Evolutionary conservation across 2,888 invertebrate species (phyloP).

Genomic region (Oscheius sp.): DNA sequence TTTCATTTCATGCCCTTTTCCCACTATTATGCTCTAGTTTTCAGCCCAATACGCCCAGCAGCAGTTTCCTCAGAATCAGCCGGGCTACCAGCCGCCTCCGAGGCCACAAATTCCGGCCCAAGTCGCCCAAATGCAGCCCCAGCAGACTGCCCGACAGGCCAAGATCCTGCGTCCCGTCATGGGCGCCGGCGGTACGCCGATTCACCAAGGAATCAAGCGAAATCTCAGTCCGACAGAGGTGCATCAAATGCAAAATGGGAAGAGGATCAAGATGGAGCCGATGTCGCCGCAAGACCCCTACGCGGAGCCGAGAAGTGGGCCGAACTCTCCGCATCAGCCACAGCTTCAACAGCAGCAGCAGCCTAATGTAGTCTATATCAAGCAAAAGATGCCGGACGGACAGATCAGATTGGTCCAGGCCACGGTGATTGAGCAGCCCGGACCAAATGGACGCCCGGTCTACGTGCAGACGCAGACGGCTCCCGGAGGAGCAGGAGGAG

Average conservation of each 20-base stretch:
- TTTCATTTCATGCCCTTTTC: no score
- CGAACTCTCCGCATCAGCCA: no score
- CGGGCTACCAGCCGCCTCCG: no score
- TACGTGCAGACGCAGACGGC: slow-evolving; percentile 6
- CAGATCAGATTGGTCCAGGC: not conserved
- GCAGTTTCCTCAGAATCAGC: no score
- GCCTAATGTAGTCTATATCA: not conserved
- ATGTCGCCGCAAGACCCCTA: no score
- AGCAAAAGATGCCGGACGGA: slow-evolving; percentile 7
- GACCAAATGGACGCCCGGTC: not conserved
- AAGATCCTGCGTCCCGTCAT: slow-evolving; percentile 5
- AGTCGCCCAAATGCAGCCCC: no score
- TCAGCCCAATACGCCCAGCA: no score
- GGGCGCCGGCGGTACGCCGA: not conserved
- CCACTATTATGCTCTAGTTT: no score
- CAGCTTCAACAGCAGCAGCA: no score
- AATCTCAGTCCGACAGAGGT: not conserved
- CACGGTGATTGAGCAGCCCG: not conserved
- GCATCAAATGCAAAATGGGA: not conserved
- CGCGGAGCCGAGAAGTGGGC: no score
- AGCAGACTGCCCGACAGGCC: not conserved
- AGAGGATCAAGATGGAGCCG: not conserved
- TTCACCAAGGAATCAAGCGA: not conserved
- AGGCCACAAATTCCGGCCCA: no score
- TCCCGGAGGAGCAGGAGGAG: not conserved